These are phyloP conservation scores for Tetrapedia diversipes DNA, from an alignment of 2,888 invertebrate genomes.

Conservation along the genomic window DNA sequence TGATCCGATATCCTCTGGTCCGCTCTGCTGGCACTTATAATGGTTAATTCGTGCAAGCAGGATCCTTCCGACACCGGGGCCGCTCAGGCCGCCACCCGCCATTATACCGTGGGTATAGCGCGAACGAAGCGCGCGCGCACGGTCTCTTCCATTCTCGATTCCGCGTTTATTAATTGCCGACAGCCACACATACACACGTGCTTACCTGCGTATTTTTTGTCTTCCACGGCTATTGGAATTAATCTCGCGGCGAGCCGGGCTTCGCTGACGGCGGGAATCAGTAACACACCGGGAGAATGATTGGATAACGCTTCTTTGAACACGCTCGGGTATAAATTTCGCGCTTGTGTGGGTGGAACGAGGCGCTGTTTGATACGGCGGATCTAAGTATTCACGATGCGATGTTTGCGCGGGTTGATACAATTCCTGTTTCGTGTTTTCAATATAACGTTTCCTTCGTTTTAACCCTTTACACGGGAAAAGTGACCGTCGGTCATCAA, in stretches of 20 bases:
- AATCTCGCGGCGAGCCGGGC: conserved; percentile 15
- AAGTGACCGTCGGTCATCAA: too few relatives aligned
- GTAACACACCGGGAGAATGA: conserved; percentile 19
- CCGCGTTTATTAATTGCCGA: conserved; percentile 44
- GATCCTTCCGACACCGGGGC: conserved; percentile 53
- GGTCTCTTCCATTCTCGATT: conserved; percentile 36
- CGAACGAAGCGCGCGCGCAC: conserved; percentile 33
- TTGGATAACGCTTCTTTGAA: background rate
- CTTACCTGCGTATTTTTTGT: background rate
- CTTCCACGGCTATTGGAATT: conserved; percentile 14
- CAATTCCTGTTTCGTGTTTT: too few relatives aligned
- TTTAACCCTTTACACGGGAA: too few relatives aligned
- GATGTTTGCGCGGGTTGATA: too few relatives aligned
- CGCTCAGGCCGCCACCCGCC: conserved; percentile 35
- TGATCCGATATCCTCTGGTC: conserved; percentile 67
- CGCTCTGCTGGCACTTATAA: conserved; percentile 61
- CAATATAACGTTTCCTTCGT: too few relatives aligned
- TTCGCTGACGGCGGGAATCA: conserved; percentile 11
- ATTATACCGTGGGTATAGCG: conserved; percentile 30
- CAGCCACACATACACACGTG: conserved; percentile 10
- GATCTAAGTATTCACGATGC: too few relatives aligned
- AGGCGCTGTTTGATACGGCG: too few relatives aligned
- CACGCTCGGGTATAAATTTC: background rate
- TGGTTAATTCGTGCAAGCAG: conserved; percentile 69
- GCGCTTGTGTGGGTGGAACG: background rate